Base-by-base conservation (phyloP, 2,888 invertebrate species). In the Oxycera nigricornis region DNA sequence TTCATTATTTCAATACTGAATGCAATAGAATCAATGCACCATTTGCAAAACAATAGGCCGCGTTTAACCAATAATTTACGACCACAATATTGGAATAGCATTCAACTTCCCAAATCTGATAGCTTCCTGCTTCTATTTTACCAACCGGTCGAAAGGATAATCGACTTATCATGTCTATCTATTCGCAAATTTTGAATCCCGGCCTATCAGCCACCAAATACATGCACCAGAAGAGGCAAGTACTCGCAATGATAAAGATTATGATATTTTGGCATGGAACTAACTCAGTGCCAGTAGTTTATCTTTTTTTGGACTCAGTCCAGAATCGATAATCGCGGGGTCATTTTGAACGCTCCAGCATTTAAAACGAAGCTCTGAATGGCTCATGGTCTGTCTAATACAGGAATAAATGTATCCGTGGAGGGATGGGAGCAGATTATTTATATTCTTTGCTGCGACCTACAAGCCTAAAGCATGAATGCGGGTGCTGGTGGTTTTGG, bases 241-340 rank as follows among this genome's bases (percentile, higher is more conserved):
- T n/a, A 30, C 24, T 24, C 1, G 65, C 17, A 14, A 28, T 1
- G 28, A 59, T 28, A 59, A 24, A 61, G 65, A 65, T 65, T 65
- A 24, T 41, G 65, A 65, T 39, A 65, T 65, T 39, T 41, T 65
- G 65, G 65, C 65, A 65, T 3, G 3, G 61, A 11, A 31, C 20
- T 61, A 28, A 62, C 28, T 41, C 24, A 17, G 39, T 14, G 41
- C 24, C 22, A 22, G 24, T 65, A 30, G 26, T 39, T 65, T 65
- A 65, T 65, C 65, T 41, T 65, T 65, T 65, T 41, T 35, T 70
- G 70, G 70, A 70, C 3, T n/a, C 2, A 20, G 7, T 70, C 70
- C 70, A 70, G 55, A 70, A 70, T 70, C 70, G 52, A 70, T 52
- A 70, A 55, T 70, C 30, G 35, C 31, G 14, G 70, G 22, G 30